phyloP scores from a whole-genome alignment of 2,888 invertebrate species.

The Teleogryllus oceanicus region DNA sequence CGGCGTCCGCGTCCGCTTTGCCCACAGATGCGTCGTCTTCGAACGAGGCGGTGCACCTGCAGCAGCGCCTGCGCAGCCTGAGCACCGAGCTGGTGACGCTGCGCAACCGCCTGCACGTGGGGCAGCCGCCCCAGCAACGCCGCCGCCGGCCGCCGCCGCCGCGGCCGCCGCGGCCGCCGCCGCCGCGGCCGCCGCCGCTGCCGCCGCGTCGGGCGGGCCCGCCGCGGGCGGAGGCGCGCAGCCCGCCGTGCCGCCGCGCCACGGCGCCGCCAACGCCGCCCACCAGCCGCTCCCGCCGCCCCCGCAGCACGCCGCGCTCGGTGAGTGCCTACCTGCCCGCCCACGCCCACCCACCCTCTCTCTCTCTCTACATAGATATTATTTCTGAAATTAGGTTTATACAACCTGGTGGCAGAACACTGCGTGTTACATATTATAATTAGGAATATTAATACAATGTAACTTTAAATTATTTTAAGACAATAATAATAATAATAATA shows the following conservation, averaged over 20 bases:
- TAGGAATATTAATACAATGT: too few relatives aligned
- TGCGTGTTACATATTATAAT: too few relatives aligned
- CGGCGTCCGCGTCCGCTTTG: too few relatives aligned
- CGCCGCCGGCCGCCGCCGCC: slow-evolving; percentile 36
- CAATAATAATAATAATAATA: too few relatives aligned
- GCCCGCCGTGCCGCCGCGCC: slow-evolving; percentile 41
- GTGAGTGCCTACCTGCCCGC: not conserved
- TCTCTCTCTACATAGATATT: too few relatives aligned
- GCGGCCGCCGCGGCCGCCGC: slow-evolving; percentile 40
- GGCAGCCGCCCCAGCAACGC: slow-evolving; percentile 47
- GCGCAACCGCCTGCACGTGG: slow-evolving; percentile 83
- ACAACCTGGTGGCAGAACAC: too few relatives aligned
- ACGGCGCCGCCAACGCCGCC: not conserved
- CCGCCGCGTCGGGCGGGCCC: not conserved
- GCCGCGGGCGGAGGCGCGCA: slow-evolving; percentile 34
- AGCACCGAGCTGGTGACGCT: slow-evolving; percentile 89
- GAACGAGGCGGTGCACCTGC: slow-evolving; percentile 89
- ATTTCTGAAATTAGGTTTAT: too few relatives aligned
- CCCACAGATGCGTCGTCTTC: slow-evolving; percentile 87
- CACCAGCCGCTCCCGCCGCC: not conserved
- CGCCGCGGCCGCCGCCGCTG: slow-evolving; percentile 6
- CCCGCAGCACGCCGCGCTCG: not conserved
- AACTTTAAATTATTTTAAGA: too few relatives aligned
- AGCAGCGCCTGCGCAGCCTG: slow-evolving; percentile 84
- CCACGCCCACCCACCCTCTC: too few relatives aligned